A percentile compares a stretch with the other conserved stretches of the same genome.
Conservation (phyloP, 2,888 invertebrate genomes). For the Oxystoma pomonae region DNA sequence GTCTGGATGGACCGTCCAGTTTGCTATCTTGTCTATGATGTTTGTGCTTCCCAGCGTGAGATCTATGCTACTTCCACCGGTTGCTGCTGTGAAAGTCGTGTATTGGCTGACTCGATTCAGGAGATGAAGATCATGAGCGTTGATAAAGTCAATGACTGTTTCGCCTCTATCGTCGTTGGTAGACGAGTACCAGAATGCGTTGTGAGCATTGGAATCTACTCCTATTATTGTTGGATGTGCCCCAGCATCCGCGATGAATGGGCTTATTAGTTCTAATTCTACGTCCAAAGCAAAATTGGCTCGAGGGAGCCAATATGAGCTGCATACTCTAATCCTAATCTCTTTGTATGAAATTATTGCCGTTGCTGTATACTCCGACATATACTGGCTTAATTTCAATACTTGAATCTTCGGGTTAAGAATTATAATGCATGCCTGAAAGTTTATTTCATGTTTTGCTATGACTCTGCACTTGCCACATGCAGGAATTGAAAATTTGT, state of each 20-base stretch:
- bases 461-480: not conserved
- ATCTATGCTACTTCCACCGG: not conserved
- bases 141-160: not conserved
- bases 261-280: not conserved
- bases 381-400: not conserved
- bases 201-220: constrained; percentile 1
- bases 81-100: not conserved
- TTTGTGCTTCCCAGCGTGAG: not conserved
- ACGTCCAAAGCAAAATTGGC: not conserved
- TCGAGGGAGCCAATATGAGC: not conserved
- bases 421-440: not conserved
- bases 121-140: not conserved
- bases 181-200: not conserved
- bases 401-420: not conserved
- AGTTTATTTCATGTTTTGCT: not conserved
- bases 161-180: not conserved
- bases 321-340: not conserved
- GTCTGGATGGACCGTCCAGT: not conserved
- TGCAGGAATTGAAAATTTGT: not conserved
- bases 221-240: not conserved
- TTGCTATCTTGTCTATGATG: not conserved
- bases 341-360: not conserved
- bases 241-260: not conserved
- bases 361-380: not conserved
- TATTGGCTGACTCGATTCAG: not conserved